Evolutionary conservation across 2,888 invertebrate genomes (phyloP), one percentile per base, ranked within the genome.

Genomic region (Drosophila neonasuta): DNA sequence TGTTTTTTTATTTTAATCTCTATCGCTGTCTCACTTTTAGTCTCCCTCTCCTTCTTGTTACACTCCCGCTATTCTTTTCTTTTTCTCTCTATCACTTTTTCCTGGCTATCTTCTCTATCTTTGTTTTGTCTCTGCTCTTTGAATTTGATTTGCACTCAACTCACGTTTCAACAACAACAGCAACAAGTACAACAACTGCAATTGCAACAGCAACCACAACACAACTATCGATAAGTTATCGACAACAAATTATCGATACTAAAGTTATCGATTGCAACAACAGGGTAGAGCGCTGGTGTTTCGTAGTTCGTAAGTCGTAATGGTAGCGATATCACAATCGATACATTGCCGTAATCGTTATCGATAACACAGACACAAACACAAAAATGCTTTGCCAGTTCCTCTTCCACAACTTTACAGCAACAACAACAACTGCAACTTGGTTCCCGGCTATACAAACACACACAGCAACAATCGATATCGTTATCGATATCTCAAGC

Each of bases 91-190:
- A 3, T 7, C 8, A n/a, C 10, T 10, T 8, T 13, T 39, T 24
- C 20, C 41, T 10, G 34, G 34, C 32, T 51, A 30, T 52, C n/a
- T 36, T 7, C 15, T 24, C 24, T 24, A 24, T 50, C 30, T 51
- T 30, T 30, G 29, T 30, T 13, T 24, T 44, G 24, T 30, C 49
- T 62, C 45, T 72, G 11, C 4, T 36, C n/a, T 36, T 36, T 54
- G 30, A 39, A 52, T 63, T 51, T 65, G n/a, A 70, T 30, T 67
- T 60, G 79, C 79, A 81, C 81, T 63, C 52, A 63, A 67, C 39
- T 60, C 58, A 71, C 76, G 63, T 52, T 66, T 64, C 61, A 42
- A 55, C 51, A 61, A 52, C 68, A 15, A 48, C 39, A 13, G 55
- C 36, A 49, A 52, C 50, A 48, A 32, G 10, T 9, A 50, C 46